phyloP scores from a whole-genome alignment of 2,797 vertebrate genomes.

The Falco naumanni region DNA sequence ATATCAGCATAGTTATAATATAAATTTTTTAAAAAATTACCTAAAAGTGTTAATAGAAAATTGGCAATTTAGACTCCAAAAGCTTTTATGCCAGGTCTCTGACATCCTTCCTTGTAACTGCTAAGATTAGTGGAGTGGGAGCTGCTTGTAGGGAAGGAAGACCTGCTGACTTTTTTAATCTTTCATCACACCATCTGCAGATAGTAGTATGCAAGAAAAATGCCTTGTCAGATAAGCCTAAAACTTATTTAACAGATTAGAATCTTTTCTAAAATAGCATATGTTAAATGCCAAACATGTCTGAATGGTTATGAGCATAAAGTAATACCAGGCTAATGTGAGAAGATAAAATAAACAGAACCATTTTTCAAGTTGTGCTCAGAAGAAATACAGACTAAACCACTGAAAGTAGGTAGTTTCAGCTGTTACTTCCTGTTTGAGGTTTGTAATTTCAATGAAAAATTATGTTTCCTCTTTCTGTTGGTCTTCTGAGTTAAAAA shows the following conservation, averaged over 20 bases:
- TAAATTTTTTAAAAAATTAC: background rate
- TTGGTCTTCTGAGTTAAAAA: background rate
- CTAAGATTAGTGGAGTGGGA: background rate
- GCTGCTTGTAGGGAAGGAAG: background rate
- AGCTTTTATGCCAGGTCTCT: background rate
- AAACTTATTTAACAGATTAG: conserved; percentile 73
- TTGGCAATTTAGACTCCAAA: background rate
- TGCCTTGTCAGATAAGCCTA: conserved; percentile 47
- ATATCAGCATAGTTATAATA: background rate
- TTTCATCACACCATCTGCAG: conserved; percentile 51
- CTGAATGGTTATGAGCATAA: conserved; percentile 55
- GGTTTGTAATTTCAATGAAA: background rate
- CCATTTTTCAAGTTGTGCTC: conserved; percentile 34
- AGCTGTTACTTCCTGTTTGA: background rate
- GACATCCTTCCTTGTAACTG: background rate
- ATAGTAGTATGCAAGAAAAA: conserved; percentile 60
- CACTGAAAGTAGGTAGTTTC: background rate
- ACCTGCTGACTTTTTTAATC: background rate
- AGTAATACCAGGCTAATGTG: conserved; percentile 31
- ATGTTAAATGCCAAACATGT: conserved; percentile 62
- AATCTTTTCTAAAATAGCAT: conserved; percentile 48
- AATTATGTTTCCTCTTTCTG: background rate
- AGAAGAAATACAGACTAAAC: background rate
- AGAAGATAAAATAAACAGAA: conserved; percentile 65
- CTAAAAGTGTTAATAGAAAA: background rate